Conservation (phyloP, 2,113 vertebrate species). For the Pardalotus punctatus region DNA sequence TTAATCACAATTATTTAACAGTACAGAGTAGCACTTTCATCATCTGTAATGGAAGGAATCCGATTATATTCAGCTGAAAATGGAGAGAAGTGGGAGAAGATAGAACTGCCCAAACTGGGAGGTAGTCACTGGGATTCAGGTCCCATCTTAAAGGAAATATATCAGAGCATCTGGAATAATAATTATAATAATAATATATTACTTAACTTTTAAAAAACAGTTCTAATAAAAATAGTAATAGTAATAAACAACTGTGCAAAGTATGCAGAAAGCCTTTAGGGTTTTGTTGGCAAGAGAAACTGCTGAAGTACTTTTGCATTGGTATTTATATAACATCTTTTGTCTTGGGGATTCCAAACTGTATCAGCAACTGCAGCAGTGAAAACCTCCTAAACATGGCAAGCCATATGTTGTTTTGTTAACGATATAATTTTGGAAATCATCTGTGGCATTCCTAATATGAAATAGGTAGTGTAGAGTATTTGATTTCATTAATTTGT, state of each 20-base stretch:
- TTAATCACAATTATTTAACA: neutral
- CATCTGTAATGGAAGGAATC: neutral
- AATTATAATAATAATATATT: neutral
- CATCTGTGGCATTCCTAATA: slow-evolving; percentile 15
- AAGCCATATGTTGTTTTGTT: slow-evolving; percentile 40
- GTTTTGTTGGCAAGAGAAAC: neutral
- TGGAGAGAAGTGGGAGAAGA: neutral
- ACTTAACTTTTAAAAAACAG: neutral
- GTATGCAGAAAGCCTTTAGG: neutral
- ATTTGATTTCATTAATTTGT: slow-evolving; percentile 20
- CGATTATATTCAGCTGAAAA: neutral
- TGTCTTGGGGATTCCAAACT: slow-evolving; percentile 19
- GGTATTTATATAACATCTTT: slow-evolving; percentile 38
- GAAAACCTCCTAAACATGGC: neutral
- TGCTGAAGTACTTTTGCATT: neutral
- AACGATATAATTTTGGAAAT: slow-evolving; percentile 19
- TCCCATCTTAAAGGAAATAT: neutral
- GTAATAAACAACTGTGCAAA: neutral
- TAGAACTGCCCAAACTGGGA: neutral
- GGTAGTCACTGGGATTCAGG: neutral
- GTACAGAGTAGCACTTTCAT: neutral
- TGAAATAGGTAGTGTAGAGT: neutral
- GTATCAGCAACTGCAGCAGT: neutral
- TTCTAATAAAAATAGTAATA: slow-evolving; percentile 3
- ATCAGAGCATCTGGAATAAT: neutral